Percentiles rank a stretch among this genome's conserved stretches.
These are phyloP conservation scores for Arge pagana DNA, from an alignment of 2,888 invertebrate genomes.

Conservation along the genomic window DNA sequence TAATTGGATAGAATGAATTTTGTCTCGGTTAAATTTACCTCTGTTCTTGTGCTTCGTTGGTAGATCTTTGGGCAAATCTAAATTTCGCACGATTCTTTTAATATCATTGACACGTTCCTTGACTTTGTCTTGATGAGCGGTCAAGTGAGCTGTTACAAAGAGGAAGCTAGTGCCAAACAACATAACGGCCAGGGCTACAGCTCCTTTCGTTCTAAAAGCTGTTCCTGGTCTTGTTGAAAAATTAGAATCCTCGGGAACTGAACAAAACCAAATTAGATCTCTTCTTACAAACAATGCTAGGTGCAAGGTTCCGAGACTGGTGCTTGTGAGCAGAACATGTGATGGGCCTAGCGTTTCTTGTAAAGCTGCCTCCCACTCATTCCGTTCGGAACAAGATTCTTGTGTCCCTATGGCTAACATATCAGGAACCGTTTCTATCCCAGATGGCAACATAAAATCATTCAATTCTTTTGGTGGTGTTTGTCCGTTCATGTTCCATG, in stretches of 20 bases:
- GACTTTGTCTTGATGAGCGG: constrained; percentile 88
- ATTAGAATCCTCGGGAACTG: constrained; percentile 85
- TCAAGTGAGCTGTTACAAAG: constrained; percentile 94
- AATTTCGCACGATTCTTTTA: constrained; percentile 77
- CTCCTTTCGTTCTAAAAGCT: constrained; percentile 92
- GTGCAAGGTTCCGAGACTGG: constrained; percentile 75
- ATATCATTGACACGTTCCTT: constrained; percentile 86
- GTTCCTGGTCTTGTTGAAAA: constrained; percentile 88
- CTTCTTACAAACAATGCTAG: constrained; percentile 85
- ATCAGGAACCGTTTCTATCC: constrained; percentile 85
- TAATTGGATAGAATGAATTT: background rate
- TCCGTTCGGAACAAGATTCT: constrained; percentile 86
- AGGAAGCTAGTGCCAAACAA: constrained; percentile 94
- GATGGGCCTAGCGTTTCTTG: constrained; percentile 94
- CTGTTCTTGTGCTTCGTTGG: constrained; percentile 77
- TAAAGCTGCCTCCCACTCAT: constrained; percentile 86
- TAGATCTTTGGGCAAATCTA: constrained; percentile 82
- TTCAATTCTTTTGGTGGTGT: constrained; percentile 81
- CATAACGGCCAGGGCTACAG: constrained; percentile 89
- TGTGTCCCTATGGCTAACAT: constrained; percentile 93
- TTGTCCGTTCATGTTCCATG: constrained; percentile 98
- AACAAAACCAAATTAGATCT: constrained; percentile 96
- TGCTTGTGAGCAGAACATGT: constrained; percentile 75
- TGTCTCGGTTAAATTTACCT: constrained; percentile 59
- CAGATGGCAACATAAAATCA: constrained; percentile 86